Base-by-base conservation (phyloP, 2,888 invertebrate genomes). In the Limnephilus rhombicus region DNA sequence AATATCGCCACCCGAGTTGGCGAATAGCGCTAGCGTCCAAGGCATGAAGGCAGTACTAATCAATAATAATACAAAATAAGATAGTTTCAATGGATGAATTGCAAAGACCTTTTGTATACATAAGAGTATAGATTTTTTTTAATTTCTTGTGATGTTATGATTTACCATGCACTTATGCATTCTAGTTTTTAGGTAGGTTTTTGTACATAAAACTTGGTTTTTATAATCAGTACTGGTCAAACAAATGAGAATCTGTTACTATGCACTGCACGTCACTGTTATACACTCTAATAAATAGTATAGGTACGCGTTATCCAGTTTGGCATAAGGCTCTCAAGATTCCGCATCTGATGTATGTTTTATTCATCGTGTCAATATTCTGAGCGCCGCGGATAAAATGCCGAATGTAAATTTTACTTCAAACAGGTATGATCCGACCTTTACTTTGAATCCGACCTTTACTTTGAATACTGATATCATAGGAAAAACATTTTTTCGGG, bases 291-390 rank as follows among this genome's bases (percentile, higher is more conserved):
- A 49, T 45, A 49, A 82, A 83, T 45, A 83, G 68, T 41, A 41
- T 34, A 49, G 49, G 49, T 49, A 80, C 34, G 68, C 91, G 81
- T 86, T 91, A 87, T 87, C 88, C 91, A 81, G 29, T 68, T 86
- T 68, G 68, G 68, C 68, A 37, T 80, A 37, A 24, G 68, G 85
- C n/a, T 15, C 4, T 29, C 41, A 85, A 91, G 86, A 85, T 81
- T 87, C 87, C 34, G 81, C 45, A 41, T 45, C 49, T 81, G 86
- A 53, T 31, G 80, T 49, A 92, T 92, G 91, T 92, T 91, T 92
- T 92, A 92, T 92, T 92, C 92, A 92, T 92, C 85, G 24, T 90
- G 90, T 92, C 92, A 92, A 92, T 92, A 91, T 89, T 85, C 92
- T 91, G 92, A 91, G 90, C 91, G 91, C 86, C 81, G 68, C 49